These are phyloP conservation scores for Tinea semifulvella DNA, from an alignment of 2,888 invertebrate species.

Conservation along the genomic window DNA sequence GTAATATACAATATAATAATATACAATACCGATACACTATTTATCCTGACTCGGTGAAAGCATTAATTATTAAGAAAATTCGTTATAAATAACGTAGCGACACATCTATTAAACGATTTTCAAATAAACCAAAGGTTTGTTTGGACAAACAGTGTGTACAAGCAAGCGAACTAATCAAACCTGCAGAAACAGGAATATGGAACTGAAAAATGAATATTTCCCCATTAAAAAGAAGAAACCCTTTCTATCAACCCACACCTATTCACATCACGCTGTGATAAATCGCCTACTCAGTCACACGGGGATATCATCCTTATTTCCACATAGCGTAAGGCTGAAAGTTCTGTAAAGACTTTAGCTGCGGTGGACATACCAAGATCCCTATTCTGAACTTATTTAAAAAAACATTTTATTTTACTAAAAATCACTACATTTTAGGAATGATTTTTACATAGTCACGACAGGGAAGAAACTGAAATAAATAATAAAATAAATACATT, in stretches of 20 bases:
- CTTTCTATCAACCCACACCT: slow-evolving; percentile 34
- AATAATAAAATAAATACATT: too few species aligned
- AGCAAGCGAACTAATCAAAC: slow-evolving; percentile 1
- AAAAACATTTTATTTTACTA: too few species aligned
- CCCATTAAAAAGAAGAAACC: slow-evolving; percentile 37
- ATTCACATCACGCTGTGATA: slow-evolving; percentile 25
- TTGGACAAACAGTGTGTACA: neutral
- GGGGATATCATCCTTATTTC: neutral
- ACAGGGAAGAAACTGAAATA: too few species aligned
- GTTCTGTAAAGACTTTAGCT: neutral
- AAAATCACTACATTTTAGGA: too few species aligned
- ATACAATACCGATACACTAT: too few species aligned
- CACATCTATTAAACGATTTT: too few species aligned
- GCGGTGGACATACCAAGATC: neutral
- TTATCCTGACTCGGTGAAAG: too few species aligned
- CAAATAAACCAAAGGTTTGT: neutral
- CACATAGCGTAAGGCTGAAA: neutral
- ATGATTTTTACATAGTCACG: too few species aligned
- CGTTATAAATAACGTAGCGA: too few species aligned
- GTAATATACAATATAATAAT: too few species aligned
- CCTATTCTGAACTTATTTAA: neutral
- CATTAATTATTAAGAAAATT: too few species aligned
- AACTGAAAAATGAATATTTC: slow-evolving; percentile 36
- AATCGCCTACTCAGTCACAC: neutral
- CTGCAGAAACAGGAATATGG: slow-evolving; percentile 2